Conservation (phyloP, 2,797 vertebrate species). For the Trachops cirrhosus region DNA sequence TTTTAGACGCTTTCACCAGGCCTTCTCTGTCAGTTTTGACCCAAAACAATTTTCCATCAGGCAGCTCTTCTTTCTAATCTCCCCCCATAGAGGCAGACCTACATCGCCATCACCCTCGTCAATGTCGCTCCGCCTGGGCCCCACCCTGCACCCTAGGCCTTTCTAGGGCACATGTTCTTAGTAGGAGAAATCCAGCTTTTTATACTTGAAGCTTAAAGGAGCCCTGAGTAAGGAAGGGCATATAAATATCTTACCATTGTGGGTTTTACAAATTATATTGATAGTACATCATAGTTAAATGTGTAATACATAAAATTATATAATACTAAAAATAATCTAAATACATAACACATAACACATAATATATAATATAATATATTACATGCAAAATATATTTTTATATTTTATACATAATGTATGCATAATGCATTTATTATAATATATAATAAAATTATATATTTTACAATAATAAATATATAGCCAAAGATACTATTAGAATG, state of each 20-base stretch:
- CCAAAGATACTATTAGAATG: not conserved
- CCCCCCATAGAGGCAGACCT: rapidly evolving
- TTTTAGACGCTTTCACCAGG: not conserved
- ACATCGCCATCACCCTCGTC: not conserved
- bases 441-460: not conserved
- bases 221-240: not conserved
- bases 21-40: not conserved
- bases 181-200: not conserved
- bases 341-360: not conserved
- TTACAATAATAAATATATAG: not conserved
- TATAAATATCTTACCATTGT: not conserved
- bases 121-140: not conserved
- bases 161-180: not conserved
- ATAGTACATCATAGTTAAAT: not conserved
- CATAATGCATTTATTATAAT: not conserved
- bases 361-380: not conserved
- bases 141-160: not conserved
- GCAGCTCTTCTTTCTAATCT: not conserved
- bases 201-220: not conserved
- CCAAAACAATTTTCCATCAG: not conserved
- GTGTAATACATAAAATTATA: not conserved
- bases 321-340: not conserved
- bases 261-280: not conserved
- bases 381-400: not conserved
- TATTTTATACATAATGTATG: not conserved